Evolutionary conservation across 2,113 vertebrate species (phyloP), one percentile per base, ranked within the genome.

Genomic region (Carassius auratus): DNA sequence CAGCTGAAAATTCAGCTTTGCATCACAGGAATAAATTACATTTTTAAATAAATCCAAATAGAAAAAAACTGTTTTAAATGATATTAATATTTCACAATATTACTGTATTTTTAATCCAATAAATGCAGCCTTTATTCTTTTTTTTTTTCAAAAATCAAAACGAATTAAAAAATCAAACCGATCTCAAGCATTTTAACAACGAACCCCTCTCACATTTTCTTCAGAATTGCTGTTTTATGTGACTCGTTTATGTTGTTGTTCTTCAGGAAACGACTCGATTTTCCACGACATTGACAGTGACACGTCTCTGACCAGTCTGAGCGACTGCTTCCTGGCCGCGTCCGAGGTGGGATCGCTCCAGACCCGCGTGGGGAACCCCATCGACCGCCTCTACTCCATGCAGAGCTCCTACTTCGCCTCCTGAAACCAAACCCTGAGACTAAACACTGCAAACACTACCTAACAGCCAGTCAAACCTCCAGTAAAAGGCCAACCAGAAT

Each of bases 301-400:
- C 93, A 95, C 97, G 82, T 98, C 97, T 90, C 94, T 97, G 94
- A 97, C 97, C 85, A 99, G 97, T 93, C 95, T 98, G 91, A 97
- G 95, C 88, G 97, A 99, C 94, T 97, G 97, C 93, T 97, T 97
- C 92, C 92, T 98, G 87, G 93, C 95, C 84, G 95, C 95, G 59
- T 94, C 96, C 0, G 96, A 97, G 38, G 93, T 94, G 75, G 95
- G 95, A 88, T 96, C 95, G 88, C 92, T 97, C 92, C 96, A 97
- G 91, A 93, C 94, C 83, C 93, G 94, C 3, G 93, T 95, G 89
- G 96, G 96, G 84, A 98, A 97, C 85, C 97, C 97, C 87, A 98
- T 97, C 84, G 96, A 98, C 93, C 95, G 95, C 90, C 96, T 99
- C 89, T 97, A 97, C 93, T 98, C 97, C 94, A 98, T 98, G 97